Base-by-base conservation (phyloP, 2,888 invertebrate genomes). In the Athrips mouffetella region DNA sequence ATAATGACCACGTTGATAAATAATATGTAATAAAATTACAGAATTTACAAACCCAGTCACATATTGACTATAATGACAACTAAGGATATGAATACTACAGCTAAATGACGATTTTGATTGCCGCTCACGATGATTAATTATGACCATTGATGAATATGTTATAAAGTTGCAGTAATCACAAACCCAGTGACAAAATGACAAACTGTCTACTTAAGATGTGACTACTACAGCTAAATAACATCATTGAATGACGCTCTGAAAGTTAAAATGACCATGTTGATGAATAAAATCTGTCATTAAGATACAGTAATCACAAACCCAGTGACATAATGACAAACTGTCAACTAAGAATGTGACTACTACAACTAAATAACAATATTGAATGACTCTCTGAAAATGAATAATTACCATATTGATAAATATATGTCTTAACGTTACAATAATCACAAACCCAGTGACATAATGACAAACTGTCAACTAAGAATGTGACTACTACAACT, bases 401-500 rank as follows among this genome's bases (percentile, higher is more conserved):
- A n/a, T 31, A 3, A 6, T 30, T 3, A 3, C 13, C 2, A 30
- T 2, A 4, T 10, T 30, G 25, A 40, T 11, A 30, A 20, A 15
- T 25, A 20, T 25, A 2, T 40, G 25, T 35, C 37, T 23, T 15
- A n/a, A 31, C 51, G 31, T 47, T 39, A 45, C 37, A 51, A 50
- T 30, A 49, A 55, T 58, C 65, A 53, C 15, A 44, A 35, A 58
- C 60, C 60, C 58, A 60, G 59, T 64, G 63, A 55, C 54, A 30
- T 20, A 20, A n/a, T 41, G 41, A 41, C 10, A 30, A 30, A 44
- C 44, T 44, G 30, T 30, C 18, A 20, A 30, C 44, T 44, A 31
- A 16, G 21, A 3, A 18, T 20, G 10, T 7, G 44, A 44, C n/a
- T 20, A 44, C 49, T 52, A 39, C 27, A 30, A 29, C 23, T 23